A percentile compares a stretch with the other conserved stretches of the same genome.
phyloP scores from a whole-genome alignment of 2,113 vertebrate genomes.

The Odocoileus hemionus region DNA sequence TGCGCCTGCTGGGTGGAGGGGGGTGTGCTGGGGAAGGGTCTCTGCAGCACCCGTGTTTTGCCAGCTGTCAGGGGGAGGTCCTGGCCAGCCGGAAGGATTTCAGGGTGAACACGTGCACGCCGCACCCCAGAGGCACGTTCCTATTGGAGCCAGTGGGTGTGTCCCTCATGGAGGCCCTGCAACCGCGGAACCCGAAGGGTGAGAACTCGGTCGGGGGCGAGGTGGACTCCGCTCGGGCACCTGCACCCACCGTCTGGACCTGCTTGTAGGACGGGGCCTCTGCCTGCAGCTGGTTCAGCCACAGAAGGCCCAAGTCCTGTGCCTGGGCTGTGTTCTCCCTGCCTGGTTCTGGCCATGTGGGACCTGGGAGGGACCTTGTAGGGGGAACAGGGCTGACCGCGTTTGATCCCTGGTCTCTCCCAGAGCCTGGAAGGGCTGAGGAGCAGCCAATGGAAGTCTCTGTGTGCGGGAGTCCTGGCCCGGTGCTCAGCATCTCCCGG shows the following conservation, averaged over 20 bases:
- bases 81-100: slow-evolving; percentile 92
- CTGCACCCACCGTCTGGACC: not conserved
- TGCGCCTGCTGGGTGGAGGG: not conserved
- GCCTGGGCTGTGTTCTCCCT: not conserved
- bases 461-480: not conserved
- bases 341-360: not conserved
- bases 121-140: slow-evolving; percentile 80
- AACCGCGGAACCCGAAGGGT: slow-evolving; percentile 4
- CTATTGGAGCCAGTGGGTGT: slow-evolving; percentile 76
- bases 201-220: not conserved
- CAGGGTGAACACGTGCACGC: slow-evolving; percentile 85
- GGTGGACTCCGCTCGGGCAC: not conserved
- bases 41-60: not conserved
- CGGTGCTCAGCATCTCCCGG: slow-evolving; percentile 35
- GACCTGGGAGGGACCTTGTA: not conserved
- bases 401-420: not conserved
- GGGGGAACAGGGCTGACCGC: not conserved
- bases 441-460: slow-evolving; percentile 29
- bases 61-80: slow-evolving; percentile 87
- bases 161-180: not conserved
- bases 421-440: not conserved
- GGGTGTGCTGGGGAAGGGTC: too few species aligned
- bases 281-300: not conserved
- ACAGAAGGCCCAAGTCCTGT: not conserved
- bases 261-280: not conserved